These are phyloP conservation scores for Caretta caretta DNA, from an alignment of 2,113 vertebrate species.

Conservation along the genomic window DNA sequence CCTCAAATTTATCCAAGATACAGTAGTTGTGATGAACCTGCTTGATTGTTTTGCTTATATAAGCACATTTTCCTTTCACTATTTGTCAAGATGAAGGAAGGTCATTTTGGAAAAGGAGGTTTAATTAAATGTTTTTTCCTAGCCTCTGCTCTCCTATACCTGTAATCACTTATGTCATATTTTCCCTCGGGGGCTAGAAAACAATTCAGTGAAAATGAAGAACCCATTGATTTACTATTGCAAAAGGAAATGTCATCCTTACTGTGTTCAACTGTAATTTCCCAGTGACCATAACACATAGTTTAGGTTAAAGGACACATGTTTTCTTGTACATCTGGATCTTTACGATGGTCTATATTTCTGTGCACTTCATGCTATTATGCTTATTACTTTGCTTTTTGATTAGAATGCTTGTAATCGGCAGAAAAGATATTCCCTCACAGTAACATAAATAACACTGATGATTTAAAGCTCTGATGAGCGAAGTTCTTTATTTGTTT, in stretches of 20 bases:
- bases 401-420: conserved; percentile 36
- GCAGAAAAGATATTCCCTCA: not conserved
- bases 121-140: conserved; percentile 71
- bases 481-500: conserved; percentile 16
- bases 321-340: conserved; percentile 21
- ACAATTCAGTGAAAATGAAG: conserved; percentile 67
- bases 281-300: conserved; percentile 25
- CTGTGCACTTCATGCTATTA: not conserved
- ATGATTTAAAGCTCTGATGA: conserved; percentile 5
- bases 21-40: not conserved
- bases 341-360: not conserved
- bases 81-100: conserved; percentile 64
- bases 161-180: conserved; percentile 54
- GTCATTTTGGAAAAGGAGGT: conserved; percentile 63
- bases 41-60: conserved; percentile 60
- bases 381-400: conserved; percentile 36
- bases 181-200: conserved; percentile 70
- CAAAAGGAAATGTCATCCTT: conserved; percentile 58
- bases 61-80: conserved; percentile 62
- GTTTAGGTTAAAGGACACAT: conserved; percentile 33
- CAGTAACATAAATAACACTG: conserved; percentile 17
- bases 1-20: conserved; percentile 9
- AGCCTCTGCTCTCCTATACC: conserved; percentile 31
- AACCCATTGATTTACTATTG: conserved; percentile 71
- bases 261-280: conserved; percentile 57